Conservation (phyloP, 1,140 invertebrate genomes). For the Drosophila pruinosa region DNA sequence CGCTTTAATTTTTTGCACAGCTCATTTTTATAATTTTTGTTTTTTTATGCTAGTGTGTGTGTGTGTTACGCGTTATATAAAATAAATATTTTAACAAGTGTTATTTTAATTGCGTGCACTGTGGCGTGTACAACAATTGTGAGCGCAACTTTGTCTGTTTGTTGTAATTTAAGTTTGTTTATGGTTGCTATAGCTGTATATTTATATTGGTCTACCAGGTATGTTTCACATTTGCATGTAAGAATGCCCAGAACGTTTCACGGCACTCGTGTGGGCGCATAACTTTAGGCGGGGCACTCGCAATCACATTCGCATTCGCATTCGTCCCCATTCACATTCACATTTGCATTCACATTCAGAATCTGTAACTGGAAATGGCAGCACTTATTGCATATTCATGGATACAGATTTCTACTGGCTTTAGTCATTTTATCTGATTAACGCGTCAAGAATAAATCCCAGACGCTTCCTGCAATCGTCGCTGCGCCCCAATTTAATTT, state of each 20-base stretch:
- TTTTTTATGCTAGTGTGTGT: neutral
- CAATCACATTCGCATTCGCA: slow-evolving; percentile 3
- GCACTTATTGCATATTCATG: slow-evolving; percentile 37
- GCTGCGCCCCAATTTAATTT: slow-evolving; percentile 64
- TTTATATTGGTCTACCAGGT: neutral
- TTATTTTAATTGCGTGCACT: slow-evolving; percentile 78
- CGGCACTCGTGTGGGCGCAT: slow-evolving; percentile 33
- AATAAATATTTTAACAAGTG: slow-evolving; percentile 79
- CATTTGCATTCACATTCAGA: neutral
- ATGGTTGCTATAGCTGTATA: slow-evolving; percentile 7
- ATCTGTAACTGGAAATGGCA: slow-evolving; percentile 4
- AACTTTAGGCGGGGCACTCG: slow-evolving; percentile 19
- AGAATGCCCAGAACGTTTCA: slow-evolving; percentile 14
- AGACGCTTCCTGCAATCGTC: slow-evolving; percentile 32
- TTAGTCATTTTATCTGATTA: slow-evolving; percentile 67
- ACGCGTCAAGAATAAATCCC: slow-evolving; percentile 49
- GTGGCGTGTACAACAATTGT: slow-evolving; percentile 41
- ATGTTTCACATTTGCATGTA: slow-evolving; percentile 19
- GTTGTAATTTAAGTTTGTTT: slow-evolving; percentile 57
- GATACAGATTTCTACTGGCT: slow-evolving; percentile 27
- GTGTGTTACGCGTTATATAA: slow-evolving; percentile 39
- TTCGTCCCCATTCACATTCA: neutral
- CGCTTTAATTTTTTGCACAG: slow-evolving; percentile 28
- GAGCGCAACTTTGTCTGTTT: slow-evolving; percentile 4
- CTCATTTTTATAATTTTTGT: slow-evolving; percentile 24